Evolutionary conservation across 1,140 invertebrate species (phyloP).

Genomic region (Bathynomus jamesi): DNA sequence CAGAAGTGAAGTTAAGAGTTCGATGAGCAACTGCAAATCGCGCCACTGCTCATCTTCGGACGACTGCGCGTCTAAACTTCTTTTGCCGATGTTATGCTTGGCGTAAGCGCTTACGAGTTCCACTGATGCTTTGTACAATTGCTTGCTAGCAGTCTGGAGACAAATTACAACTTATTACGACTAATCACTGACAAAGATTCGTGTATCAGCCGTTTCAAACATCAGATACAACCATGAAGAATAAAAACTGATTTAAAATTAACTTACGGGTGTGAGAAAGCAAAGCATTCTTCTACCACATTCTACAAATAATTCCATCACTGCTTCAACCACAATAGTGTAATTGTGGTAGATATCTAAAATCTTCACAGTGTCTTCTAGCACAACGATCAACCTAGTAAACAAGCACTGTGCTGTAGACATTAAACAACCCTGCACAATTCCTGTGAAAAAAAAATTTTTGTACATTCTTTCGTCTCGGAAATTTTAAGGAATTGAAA

Average conservation of each 20-base stretch:
- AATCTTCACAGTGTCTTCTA: slow-evolving; percentile 25
- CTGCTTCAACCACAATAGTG: slow-evolving; percentile 65
- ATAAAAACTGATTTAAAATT: not conserved
- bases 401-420: slow-evolving; percentile 45
- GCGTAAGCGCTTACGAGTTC: slow-evolving; percentile 62
- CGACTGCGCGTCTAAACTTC: slow-evolving; percentile 46
- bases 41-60: slow-evolving; percentile 63
- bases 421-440: slow-evolving; percentile 53
- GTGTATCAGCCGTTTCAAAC: not conserved
- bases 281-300: slow-evolving; percentile 60
- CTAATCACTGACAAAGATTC: slow-evolving; percentile 7
- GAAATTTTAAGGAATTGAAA: slow-evolving; percentile 13
- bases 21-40: slow-evolving; percentile 62
- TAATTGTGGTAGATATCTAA: slow-evolving; percentile 65
- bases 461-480: slow-evolving; percentile 3
- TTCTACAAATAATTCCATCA: slow-evolving; percentile 66
- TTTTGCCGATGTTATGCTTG: slow-evolving; percentile 47
- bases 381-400: slow-evolving; percentile 14
- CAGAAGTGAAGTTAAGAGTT: slow-evolving; percentile 60
- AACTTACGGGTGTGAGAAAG: slow-evolving; percentile 52
- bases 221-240: not conserved
- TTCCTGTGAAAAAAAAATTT: slow-evolving; percentile 43
- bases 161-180: not conserved
- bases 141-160: slow-evolving; percentile 48
- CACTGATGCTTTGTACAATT: slow-evolving; percentile 56